phyloP scores from a whole-genome alignment of 2,113 vertebrate species.

The Cochlearius cochlearius region DNA sequence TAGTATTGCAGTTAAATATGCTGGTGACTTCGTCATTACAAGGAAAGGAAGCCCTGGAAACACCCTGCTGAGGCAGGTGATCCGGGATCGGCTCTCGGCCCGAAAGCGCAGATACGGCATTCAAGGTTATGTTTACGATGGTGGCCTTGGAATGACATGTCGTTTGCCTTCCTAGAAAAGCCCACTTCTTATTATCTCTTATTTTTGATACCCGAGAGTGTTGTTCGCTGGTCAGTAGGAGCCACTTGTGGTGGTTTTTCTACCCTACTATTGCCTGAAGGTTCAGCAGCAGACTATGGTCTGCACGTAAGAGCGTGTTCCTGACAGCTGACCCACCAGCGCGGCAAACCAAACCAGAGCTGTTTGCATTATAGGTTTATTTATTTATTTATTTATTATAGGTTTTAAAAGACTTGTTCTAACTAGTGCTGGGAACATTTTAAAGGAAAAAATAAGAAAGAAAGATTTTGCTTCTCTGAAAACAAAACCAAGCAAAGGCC shows the following conservation, averaged over 20 bases:
- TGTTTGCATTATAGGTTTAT: not conserved
- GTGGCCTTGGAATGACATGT: not conserved
- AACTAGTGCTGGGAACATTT: not conserved
- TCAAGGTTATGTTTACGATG: not conserved
- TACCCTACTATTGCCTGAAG: not conserved
- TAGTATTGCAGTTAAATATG: not conserved
- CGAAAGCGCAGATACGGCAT: accelerated
- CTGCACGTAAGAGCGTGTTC: not conserved
- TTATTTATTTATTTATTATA: not conserved
- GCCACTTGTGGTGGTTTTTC: not conserved
- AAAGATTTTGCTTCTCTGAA: not conserved
- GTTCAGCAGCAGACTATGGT: not conserved
- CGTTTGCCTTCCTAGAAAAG: not conserved
- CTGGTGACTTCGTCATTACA: not conserved
- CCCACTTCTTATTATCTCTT: not conserved
- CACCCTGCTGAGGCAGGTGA: not conserved
- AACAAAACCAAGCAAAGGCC: not conserved
- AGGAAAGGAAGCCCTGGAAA: not conserved
- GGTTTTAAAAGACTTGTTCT: not conserved
- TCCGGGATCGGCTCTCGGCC: accelerated
- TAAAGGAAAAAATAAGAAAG: not conserved
- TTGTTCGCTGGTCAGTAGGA: not conserved
- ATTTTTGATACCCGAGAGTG: not conserved
- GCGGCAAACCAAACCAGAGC: not conserved
- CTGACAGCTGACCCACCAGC: not conserved